A percentile compares a stretch with the other conserved stretches of the same genome.
These are phyloP conservation scores for Olivierus martensii DNA, from an alignment of 1,140 invertebrate genomes.

Conservation along the genomic window DNA sequence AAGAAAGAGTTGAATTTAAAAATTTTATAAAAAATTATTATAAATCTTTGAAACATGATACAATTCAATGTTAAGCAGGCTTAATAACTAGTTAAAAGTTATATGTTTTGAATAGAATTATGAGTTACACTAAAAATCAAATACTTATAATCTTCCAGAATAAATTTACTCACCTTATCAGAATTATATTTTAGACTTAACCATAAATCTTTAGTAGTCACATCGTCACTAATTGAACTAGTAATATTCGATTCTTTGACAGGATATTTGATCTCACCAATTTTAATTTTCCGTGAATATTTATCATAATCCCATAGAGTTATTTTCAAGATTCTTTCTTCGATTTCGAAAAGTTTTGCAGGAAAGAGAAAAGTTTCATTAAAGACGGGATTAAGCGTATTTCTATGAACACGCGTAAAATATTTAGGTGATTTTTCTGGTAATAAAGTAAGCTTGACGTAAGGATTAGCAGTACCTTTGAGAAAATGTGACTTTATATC, in stretches of 20 bases:
- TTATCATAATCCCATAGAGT: conserved; percentile 25
- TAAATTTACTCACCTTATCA: conserved; percentile 7
- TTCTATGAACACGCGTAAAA: conserved; percentile 21
- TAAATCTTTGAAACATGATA: no score
- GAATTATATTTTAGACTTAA: conserved; percentile 12
- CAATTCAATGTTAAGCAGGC: no score
- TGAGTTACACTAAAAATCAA: no score
- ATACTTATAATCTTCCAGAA: no score
- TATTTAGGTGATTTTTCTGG: conserved; percentile 20
- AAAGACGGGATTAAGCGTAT: conserved; percentile 25
- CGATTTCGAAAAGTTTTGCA: conserved; percentile 21
- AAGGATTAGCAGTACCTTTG: conserved; percentile 16
- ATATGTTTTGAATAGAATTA: no score
- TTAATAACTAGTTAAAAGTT: no score
- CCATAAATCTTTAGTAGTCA: conserved; percentile 19
- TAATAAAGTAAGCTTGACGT: conserved; percentile 16
- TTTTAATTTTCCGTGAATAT: conserved; percentile 24
- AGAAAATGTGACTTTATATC: conserved; percentile 14
- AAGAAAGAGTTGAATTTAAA: no score
- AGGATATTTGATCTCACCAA: conserved; percentile 25
- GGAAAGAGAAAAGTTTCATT: conserved; percentile 25
- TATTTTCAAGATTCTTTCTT: conserved; percentile 22
- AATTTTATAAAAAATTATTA: no score
- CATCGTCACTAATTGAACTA: neutral
- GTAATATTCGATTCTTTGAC: conserved; percentile 15